Evolutionary conservation across 2,113 vertebrate genomes (phyloP).

Genomic region (Probosciger aterrimus): DNA sequence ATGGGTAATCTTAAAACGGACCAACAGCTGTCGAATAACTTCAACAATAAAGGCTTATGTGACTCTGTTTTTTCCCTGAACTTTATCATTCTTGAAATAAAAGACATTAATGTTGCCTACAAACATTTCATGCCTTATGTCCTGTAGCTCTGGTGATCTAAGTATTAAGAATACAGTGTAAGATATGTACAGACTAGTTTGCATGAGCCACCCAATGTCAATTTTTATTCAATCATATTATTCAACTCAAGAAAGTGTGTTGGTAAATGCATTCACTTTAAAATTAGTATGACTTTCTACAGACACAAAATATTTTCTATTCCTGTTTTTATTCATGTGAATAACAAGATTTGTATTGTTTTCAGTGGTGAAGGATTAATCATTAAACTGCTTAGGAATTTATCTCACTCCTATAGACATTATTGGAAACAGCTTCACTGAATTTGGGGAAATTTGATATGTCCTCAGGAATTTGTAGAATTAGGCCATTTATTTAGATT

Average conservation of each 20-base stretch:
- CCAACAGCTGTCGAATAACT: background rate
- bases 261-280: background rate
- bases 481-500: background rate
- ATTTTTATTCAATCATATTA: background rate
- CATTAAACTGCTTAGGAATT: background rate
- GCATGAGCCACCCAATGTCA: accelerated
- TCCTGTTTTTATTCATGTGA: background rate
- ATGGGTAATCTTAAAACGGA: background rate
- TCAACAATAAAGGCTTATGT: background rate
- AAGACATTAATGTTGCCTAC: background rate
- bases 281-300: background rate
- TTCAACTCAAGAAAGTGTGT: background rate
- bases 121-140: background rate
- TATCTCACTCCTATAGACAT: background rate
- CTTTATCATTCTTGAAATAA: background rate
- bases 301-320: background rate
- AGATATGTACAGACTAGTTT: background rate
- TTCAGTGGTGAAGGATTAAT: background rate
- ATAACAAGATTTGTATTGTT: background rate
- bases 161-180: background rate
- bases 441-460: background rate
- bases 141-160: background rate
- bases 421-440: background rate
- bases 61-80: background rate
- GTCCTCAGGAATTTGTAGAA: background rate